A percentile compares a stretch with the other conserved stretches of the same genome.
phyloP scores from a whole-genome alignment of 2,888 invertebrate species.

The Apamea anceps region DNA sequence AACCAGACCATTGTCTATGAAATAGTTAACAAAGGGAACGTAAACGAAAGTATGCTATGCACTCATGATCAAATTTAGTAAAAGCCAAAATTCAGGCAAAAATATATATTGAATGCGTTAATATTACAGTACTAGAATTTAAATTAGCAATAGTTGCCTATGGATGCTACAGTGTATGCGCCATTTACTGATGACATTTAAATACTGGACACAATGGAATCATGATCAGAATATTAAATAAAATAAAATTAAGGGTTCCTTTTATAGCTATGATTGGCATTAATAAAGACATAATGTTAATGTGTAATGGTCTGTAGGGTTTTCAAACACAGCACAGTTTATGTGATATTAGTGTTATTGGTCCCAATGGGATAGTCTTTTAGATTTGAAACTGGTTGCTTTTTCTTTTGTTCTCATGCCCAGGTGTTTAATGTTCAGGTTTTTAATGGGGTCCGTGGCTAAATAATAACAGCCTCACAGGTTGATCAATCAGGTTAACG shows the following conservation, averaged over 20 bases:
- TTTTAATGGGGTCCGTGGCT: no score
- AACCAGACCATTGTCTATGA: neutral
- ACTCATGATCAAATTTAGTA: neutral
- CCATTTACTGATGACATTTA: slow-evolving; percentile 50
- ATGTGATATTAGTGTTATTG: neutral
- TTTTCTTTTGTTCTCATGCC: neutral
- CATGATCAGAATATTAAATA: slow-evolving; percentile 56
- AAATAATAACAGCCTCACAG: no score
- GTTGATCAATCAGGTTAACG: no score
- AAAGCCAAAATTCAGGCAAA: neutral
- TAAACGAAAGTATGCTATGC: neutral
- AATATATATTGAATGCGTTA: slow-evolving; percentile 7
- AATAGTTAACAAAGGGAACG: neutral
- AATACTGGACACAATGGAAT: slow-evolving; percentile 54
- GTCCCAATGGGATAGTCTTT: no score
- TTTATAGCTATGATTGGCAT: slow-evolving; percentile 34
- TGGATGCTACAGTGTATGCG: slow-evolving; percentile 17
- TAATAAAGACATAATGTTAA: slow-evolving; percentile 14
- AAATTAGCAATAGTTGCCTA: slow-evolving; percentile 26
- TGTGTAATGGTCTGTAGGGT: neutral
- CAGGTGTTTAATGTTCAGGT: no score
- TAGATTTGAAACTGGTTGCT: neutral
- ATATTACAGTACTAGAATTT: slow-evolving; percentile 44
- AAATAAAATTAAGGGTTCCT: slow-evolving; percentile 31
- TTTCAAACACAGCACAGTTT: neutral